Evolutionary conservation across 2,888 invertebrate species (phyloP), one percentile per base, ranked within the genome.

Genomic region (Eledone cirrhosa): DNA sequence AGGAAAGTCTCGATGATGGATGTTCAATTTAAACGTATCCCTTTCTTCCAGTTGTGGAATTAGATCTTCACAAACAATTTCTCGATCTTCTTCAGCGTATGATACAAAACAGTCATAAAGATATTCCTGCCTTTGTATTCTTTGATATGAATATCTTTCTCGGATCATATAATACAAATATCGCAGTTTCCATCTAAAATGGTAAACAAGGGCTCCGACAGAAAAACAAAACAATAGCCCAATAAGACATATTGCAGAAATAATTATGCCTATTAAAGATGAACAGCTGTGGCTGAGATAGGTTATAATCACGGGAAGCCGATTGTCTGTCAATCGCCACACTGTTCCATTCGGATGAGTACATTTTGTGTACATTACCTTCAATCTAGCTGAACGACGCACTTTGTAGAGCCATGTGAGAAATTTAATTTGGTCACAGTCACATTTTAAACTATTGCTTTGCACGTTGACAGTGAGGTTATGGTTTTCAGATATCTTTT

Each of bases 131-230:
- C 14, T 47, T 24, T 7, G 11, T 29, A 24, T 16, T 22, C n/a
- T 27, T 13, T 47, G 48, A 3, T 27, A 11, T 31, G 48, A 0
- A 27, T 75, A 75, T 75, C 47, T n/a, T 5, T 48, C 24, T 27
- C 47, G 33, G n/a, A 75, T 48, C 75, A 75, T 48, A 24, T 76
- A 48, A 24, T 76, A 76, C n/a, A 76, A 76, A 48, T 76, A 76
- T 41, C 41, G 41, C 11, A 41, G 41, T 41, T 41, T 41, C 41
- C 41, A 41, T 41, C 41, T 41, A 41, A 41, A 41, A 41, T 41
- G 41, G 3, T 41, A 41, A 41, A 41, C 41, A 41, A 41, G 41
- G 11, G 41, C 41, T 41, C 41, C 41, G 3, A 41, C 1, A 41
- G 41, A 41, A 41, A 41, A 41, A 11, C 41, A 41, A 41, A 5